These are phyloP conservation scores for Melanostoma scalare DNA, from an alignment of 2,888 invertebrate genomes.

Conservation along the genomic window DNA sequence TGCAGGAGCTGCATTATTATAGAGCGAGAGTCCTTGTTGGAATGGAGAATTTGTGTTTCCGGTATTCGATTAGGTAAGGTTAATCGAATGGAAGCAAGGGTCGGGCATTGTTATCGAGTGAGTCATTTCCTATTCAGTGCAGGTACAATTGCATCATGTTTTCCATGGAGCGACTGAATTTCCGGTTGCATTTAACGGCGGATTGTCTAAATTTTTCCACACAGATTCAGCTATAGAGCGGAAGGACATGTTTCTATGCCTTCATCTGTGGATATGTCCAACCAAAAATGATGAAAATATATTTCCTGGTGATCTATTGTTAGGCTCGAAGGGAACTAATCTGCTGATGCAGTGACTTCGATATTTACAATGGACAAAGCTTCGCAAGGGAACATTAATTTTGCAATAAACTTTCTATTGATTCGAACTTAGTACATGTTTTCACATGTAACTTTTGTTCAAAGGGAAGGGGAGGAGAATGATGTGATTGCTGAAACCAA, in stretches of 20 bases:
- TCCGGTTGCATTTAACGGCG: constrained; percentile 55
- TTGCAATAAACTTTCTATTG: too few species aligned
- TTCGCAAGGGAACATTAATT: too few species aligned
- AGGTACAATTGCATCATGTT: constrained; percentile 25
- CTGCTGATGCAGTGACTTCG: too few species aligned
- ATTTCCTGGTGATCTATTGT: constrained; percentile 16
- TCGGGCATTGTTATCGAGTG: constrained; percentile 54
- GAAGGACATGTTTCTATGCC: constrained; percentile 5
- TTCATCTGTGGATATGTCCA: background rate
- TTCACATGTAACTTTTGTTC: too few species aligned
- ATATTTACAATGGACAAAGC: too few species aligned
- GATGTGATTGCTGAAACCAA: too few species aligned
- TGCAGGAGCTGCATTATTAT: too few species aligned
- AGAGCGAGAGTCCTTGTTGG: too few species aligned
- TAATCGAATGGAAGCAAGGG: constrained; percentile 26
- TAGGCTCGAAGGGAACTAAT: too few species aligned
- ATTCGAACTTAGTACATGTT: too few species aligned
- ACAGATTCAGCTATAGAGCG: constrained; percentile 24
- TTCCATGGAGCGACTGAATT: constrained; percentile 29
- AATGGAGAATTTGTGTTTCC: background rate
- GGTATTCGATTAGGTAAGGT: constrained; percentile 21
- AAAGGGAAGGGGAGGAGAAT: too few species aligned
- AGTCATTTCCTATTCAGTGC: constrained; percentile 57
- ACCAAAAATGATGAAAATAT: constrained; percentile 7
- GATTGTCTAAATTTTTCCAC: constrained; percentile 31